Evolutionary conservation across 2,888 invertebrate genomes (phyloP).

Genomic region (Callyntrura sp.): DNA sequence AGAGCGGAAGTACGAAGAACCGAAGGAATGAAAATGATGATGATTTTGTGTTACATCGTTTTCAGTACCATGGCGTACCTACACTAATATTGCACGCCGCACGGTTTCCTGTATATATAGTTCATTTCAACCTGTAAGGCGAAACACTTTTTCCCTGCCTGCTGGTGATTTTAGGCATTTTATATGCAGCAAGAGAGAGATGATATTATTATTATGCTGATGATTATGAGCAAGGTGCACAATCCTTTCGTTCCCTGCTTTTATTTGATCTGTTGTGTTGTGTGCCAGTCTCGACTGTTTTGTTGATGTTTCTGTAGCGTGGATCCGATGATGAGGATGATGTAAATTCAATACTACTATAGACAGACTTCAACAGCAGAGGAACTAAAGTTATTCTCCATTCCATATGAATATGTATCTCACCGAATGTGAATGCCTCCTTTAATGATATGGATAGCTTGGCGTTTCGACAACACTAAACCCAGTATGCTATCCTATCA

Average conservation of each 20-base stretch:
- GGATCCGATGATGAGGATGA: conserved; percentile 30
- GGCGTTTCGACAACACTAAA: conserved; percentile 50
- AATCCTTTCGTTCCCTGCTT: conserved; percentile 65
- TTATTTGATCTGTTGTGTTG: conserved; percentile 55
- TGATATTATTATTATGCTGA: conserved; percentile 63
- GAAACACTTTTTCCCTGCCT: conserved; percentile 20
- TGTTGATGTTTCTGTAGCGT: conserved; percentile 45
- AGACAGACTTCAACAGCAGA: conserved; percentile 11
- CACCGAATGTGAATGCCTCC: conserved; percentile 38
- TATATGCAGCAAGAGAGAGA: conserved; percentile 55
- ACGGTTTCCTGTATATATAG: conserved; percentile 24
- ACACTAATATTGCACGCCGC: not conserved
- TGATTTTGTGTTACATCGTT: conserved; percentile 11
- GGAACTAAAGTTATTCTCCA: not conserved
- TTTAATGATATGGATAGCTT: conserved; percentile 48
- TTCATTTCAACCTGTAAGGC: conserved; percentile 62
- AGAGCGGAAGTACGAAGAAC: not conserved
- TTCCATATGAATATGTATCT: not conserved
- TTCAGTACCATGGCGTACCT: not conserved
- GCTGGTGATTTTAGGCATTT: conserved; percentile 39
- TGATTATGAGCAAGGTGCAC: conserved; percentile 65
- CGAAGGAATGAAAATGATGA: conserved; percentile 28
- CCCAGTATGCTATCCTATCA: conserved; percentile 50
- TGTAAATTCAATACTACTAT: conserved; percentile 44
- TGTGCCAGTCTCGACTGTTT: conserved; percentile 12